Base-by-base conservation (phyloP, 2,888 invertebrate genomes). In the Nasonia oneida region DNA sequence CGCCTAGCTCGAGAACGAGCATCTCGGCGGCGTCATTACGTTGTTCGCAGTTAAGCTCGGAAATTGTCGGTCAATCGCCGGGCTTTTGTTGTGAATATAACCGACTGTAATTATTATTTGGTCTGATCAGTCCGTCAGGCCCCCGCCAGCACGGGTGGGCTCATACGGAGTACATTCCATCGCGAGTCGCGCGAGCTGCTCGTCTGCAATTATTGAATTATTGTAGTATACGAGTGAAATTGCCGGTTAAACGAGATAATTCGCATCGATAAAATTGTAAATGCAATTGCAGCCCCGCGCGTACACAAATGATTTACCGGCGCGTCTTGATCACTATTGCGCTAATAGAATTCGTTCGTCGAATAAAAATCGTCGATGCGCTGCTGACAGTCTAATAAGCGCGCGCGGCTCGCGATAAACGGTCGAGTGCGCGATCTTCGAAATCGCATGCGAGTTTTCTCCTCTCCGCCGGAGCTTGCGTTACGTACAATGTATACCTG, bases 1-100 rank as follows among this genome's bases (percentile, higher is more conserved):
- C 53, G 15, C 1, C 3, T 0, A 42, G 42, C 42, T n/a, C 23
- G 61, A n/a, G 15, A 12, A 0, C 61, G 61, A 64, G 61, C 57
- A 61, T 75, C 37, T 37, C 37, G 37, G 4, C 80, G 84, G 80
- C 70, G 47, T 84, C 80, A 84, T 84, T 84, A 80, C 47, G 70
- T 57, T 75, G 74, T 75, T 74, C 84, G 79, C 74, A 42, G 84
- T 74, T 61, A 71, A 71, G 71, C 77, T 77, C 64, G 75, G 18
- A 80, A 84, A 84, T 84, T 76, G 37, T 4, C 37, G 37, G 3
- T 3, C 3, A 4, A 37, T 37, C 37, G 37, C 37, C 37, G 37
- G 4, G 37, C 4, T 37, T 37, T 37, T 37, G 80, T 75, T n/a
- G 14, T 71, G 80, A 76, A 71, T 75, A 29, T 75, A 53, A 37